Evolutionary conservation across 2,113 vertebrate species (phyloP).

Genomic region (Reinhardtius hippoglossoides): DNA sequence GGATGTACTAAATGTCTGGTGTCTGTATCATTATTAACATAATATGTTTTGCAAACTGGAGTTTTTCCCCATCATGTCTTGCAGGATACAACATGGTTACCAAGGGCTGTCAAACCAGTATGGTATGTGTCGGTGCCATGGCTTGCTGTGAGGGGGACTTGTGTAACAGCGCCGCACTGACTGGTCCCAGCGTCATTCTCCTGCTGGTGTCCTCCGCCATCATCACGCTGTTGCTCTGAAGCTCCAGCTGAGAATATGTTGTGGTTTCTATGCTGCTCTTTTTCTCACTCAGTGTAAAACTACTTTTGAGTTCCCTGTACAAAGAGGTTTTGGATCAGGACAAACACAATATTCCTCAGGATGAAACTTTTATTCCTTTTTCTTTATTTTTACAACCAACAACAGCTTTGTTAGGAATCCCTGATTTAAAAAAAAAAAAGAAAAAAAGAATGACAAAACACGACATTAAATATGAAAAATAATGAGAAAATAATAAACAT

Average conservation of each 20-base stretch:
- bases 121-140: neutral
- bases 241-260: neutral
- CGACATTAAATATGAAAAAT: too few species aligned
- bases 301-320: too few species aligned
- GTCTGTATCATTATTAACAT: too few species aligned
- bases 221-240: constrained; percentile 45
- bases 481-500: too few species aligned
- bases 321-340: too few species aligned
- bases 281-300: neutral
- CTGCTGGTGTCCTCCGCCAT: constrained; percentile 41
- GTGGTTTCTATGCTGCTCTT: neutral
- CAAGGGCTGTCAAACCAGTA: constrained; percentile 42
- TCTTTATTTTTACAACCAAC: too few species aligned
- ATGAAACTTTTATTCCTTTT: too few species aligned
- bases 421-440: too few species aligned
- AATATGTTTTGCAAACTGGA: too few species aligned
- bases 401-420: too few species aligned
- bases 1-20: neutral
- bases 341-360: too few species aligned
- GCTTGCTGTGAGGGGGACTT: constrained; percentile 62
- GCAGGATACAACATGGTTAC: constrained; percentile 20
- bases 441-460: too few species aligned
- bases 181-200: constrained; percentile 43
- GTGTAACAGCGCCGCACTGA: constrained; percentile 51
- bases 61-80: neutral